A percentile compares a stretch with the other conserved stretches of the same genome.
Conservation (phyloP, 2,888 invertebrate genomes). For the Orthonevra nobilis region DNA sequence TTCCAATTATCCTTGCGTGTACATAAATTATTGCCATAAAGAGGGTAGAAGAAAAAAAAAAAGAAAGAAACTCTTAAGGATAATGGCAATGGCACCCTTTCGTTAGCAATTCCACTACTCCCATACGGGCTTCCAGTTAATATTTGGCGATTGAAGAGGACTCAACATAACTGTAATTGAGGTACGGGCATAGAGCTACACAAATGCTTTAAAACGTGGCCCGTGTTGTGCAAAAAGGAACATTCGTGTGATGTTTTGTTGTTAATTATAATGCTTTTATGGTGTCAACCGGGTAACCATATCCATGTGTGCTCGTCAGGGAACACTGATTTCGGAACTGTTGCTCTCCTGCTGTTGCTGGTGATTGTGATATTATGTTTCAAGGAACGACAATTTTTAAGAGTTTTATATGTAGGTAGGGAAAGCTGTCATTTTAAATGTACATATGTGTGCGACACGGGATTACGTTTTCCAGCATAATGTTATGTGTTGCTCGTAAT, state of each 20-base stretch:
- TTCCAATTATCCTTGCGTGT: slow-evolving; percentile 62
- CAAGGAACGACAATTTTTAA: slow-evolving; percentile 18
- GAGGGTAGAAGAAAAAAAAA: background rate
- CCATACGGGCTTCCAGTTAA: slow-evolving; percentile 58
- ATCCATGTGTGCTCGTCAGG: slow-evolving; percentile 56
- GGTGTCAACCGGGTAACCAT: slow-evolving; percentile 56
- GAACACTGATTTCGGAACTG: slow-evolving; percentile 55
- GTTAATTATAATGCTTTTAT: slow-evolving; percentile 69
- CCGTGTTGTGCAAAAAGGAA: slow-evolving; percentile 13
- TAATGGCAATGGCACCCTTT: slow-evolving; percentile 28
- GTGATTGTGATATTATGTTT: slow-evolving; percentile 20
- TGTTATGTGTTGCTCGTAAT: too few species aligned
- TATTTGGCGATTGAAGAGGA: slow-evolving; percentile 64
- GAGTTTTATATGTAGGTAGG: slow-evolving; percentile 23
- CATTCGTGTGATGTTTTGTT: slow-evolving; percentile 48
- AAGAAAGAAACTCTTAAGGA: slow-evolving; percentile 45
- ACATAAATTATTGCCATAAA: slow-evolving; percentile 60
- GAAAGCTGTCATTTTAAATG: slow-evolving; percentile 35
- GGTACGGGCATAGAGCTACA: slow-evolving; percentile 28
- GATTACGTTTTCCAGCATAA: too few species aligned
- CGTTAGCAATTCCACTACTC: slow-evolving; percentile 10
- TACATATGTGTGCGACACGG: too few species aligned
- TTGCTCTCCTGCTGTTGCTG: slow-evolving; percentile 7
- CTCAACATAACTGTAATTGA: slow-evolving; percentile 51
- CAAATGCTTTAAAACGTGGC: slow-evolving; percentile 5